Conservation (phyloP, 2,888 invertebrate genomes). For the Drosophila differens region DNA sequence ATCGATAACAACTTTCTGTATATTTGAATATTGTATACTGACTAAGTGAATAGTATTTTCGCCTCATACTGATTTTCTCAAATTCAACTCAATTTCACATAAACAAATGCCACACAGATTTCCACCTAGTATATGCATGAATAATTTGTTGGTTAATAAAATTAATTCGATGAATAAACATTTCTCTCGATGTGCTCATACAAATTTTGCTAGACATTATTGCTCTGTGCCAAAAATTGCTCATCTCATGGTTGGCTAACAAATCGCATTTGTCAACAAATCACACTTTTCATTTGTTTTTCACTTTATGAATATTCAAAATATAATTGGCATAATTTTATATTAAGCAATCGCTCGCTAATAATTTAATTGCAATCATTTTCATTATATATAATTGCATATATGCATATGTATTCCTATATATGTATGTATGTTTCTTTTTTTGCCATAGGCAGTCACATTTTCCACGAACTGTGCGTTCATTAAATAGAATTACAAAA, state of each 20-base stretch:
- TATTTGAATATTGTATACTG: background rate
- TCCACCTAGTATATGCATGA: background rate
- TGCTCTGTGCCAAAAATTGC: background rate
- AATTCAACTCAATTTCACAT: background rate
- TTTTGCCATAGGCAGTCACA: constrained; percentile 3
- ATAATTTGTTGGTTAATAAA: background rate
- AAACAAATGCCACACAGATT: background rate
- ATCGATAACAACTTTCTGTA: background rate
- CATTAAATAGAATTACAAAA: constrained; percentile 40
- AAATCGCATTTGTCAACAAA: constrained; percentile 18
- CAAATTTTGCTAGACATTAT: background rate
- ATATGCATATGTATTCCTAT: background rate
- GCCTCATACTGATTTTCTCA: background rate
- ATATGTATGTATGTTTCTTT: background rate
- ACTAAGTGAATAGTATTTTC: background rate
- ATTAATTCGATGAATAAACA: background rate
- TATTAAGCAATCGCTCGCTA: constrained; percentile 14
- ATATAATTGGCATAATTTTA: constrained; percentile 10
- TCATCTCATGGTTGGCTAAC: background rate
- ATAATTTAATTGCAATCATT: constrained; percentile 21
- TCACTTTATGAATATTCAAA: constrained; percentile 5
- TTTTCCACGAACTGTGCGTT: constrained; percentile 17
- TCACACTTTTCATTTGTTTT: background rate
- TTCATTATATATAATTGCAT: constrained; percentile 7
- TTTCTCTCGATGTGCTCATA: background rate